Conservation (phyloP, 2,888 invertebrate species). For the Eilema sororculum region DNA sequence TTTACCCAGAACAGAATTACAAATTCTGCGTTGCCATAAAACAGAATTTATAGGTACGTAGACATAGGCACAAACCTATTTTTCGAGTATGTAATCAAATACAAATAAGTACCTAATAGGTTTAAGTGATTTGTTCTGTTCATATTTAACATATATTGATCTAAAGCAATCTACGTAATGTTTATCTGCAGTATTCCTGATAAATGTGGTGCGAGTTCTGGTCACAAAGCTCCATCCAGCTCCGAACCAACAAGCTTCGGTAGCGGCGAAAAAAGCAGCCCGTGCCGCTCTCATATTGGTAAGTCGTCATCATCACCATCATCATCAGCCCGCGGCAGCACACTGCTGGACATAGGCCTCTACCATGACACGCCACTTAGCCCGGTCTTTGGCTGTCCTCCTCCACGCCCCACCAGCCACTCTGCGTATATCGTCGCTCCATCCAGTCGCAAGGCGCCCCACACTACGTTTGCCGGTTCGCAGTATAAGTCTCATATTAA, state of each 20-base stretch:
- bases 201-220: constrained; percentile 89
- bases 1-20: no score
- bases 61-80: background rate
- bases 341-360: no score
- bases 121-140: background rate
- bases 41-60: background rate
- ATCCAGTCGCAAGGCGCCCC: no score
- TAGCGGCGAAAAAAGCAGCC: constrained; percentile 89
- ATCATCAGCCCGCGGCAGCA: no score
- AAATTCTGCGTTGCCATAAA: background rate
- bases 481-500: no score
- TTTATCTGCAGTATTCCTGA: constrained; percentile 86
- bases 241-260: constrained; percentile 87
- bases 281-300: constrained; percentile 91
- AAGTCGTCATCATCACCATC: constrained; percentile 45
- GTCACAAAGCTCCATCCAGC: constrained; percentile 89
- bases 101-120: background rate
- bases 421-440: no score
- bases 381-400: no score
- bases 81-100: background rate
- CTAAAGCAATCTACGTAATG: background rate
- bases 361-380: no score
- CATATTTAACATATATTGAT: background rate
- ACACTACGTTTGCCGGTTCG: no score
- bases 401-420: no score